phyloP scores from a whole-genome alignment of 2,113 vertebrate species.

The Macrotus californicus region DNA sequence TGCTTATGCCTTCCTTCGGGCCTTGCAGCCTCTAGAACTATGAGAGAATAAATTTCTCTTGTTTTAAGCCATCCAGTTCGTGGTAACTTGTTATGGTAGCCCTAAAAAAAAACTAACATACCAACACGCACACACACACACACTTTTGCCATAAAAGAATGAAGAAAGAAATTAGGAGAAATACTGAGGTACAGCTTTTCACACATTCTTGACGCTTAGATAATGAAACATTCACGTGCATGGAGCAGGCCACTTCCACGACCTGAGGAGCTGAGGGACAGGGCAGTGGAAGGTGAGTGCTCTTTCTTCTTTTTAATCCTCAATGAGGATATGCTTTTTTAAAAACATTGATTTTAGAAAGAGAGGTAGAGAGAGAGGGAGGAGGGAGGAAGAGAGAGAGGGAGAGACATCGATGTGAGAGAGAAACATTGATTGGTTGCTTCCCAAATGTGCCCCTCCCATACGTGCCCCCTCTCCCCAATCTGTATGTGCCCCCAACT shows the following conservation, averaged over 20 bases:
- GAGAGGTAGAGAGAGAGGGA: too few relatives aligned
- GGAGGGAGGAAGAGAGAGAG: too few relatives aligned
- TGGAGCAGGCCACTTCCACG: neutral
- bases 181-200: neutral
- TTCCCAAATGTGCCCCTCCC: too few relatives aligned
- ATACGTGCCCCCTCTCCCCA: too few relatives aligned
- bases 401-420: too few relatives aligned
- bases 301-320: neutral
- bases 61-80: neutral
- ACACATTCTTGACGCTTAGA: neutral
- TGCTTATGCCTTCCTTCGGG: neutral
- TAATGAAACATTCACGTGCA: neutral
- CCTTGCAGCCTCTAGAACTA: neutral
- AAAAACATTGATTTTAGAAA: too few relatives aligned
- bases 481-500: too few relatives aligned
- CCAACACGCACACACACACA: neutral
- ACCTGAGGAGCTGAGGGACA: neutral
- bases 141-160: neutral
- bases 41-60: neutral
- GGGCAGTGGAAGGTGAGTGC: neutral
- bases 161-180: neutral
- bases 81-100: neutral
- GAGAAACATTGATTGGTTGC: too few relatives aligned
- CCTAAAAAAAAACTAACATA: neutral
- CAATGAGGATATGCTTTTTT: too few relatives aligned